Percentiles rank a stretch among this genome's conserved stretches.
These are phyloP conservation scores for Aporrectodea caliginosa DNA, from an alignment of 1,140 invertebrate species.

Conservation along the genomic window DNA sequence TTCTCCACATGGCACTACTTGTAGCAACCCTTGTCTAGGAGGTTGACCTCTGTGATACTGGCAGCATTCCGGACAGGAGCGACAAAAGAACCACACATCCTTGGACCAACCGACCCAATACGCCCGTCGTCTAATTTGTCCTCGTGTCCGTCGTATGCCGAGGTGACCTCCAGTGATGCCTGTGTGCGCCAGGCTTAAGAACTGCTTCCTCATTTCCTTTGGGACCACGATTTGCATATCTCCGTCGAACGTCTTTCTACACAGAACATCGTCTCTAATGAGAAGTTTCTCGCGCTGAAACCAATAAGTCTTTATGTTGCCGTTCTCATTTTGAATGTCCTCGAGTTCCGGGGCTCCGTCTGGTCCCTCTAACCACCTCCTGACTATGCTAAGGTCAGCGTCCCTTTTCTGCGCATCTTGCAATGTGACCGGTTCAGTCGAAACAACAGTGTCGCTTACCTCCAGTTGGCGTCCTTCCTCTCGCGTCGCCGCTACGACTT, in stretches of 20 bases:
- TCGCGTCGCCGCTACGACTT: too few species aligned
- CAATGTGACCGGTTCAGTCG: too few species aligned
- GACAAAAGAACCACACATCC: background rate
- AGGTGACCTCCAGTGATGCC: background rate
- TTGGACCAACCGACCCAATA: background rate
- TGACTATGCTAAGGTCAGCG: too few species aligned
- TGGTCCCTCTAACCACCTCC: too few species aligned
- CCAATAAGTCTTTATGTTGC: background rate
- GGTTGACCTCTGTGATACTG: background rate
- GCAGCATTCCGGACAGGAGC: background rate
- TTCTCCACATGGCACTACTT: too few species aligned
- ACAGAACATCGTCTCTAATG: background rate
- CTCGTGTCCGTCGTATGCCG: slow-evolving; percentile 40
- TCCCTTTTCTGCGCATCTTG: too few species aligned
- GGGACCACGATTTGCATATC: background rate
- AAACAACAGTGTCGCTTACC: too few species aligned
- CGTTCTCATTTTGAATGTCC: background rate
- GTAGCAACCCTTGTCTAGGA: background rate
- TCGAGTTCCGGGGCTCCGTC: too few species aligned
- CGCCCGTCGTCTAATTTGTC: background rate
- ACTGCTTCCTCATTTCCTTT: background rate
- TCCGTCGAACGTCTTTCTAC: background rate
- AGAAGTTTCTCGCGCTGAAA: background rate
- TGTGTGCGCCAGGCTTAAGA: background rate
- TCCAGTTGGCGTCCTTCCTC: too few species aligned